Conservation (phyloP, 2,888 invertebrate species). For the Ferrisia virgata region DNA sequence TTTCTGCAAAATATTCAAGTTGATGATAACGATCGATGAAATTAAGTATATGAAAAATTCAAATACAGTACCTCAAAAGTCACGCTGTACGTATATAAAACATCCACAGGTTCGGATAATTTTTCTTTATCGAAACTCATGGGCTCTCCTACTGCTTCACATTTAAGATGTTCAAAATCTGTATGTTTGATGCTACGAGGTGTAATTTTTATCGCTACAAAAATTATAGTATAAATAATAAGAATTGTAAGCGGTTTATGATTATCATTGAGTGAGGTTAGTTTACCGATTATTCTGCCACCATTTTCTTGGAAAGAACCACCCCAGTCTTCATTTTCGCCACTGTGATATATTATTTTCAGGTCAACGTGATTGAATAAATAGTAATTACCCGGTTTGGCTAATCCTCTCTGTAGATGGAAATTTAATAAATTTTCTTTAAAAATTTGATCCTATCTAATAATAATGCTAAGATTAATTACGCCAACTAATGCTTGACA, state of each 20-base stretch:
- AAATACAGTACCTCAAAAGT: conserved; percentile 73
- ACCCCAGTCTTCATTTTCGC: conserved; percentile 83
- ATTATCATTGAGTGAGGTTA: conserved; percentile 43
- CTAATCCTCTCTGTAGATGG: conserved; percentile 51
- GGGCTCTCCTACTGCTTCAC: conserved; percentile 57
- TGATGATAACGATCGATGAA: neutral
- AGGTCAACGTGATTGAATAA: conserved; percentile 96
- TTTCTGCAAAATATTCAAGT: conserved; percentile 52
- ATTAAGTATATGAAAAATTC: too few species aligned
- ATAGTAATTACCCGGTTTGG: conserved; percentile 69
- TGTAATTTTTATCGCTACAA: conserved; percentile 57
- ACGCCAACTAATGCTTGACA: conserved; percentile 47
- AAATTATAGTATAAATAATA: conserved; percentile 46
- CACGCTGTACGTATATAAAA: conserved; percentile 86
- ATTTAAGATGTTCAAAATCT: conserved; percentile 51
- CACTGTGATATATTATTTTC: conserved; percentile 88
- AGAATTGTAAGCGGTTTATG: neutral
- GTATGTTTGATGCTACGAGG: conserved; percentile 58
- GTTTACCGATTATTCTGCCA: conserved; percentile 72
- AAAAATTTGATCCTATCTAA: neutral
- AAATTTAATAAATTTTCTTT: neutral
- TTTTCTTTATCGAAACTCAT: conserved; percentile 67
- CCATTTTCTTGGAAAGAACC: conserved; percentile 71
- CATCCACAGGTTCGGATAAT: conserved; percentile 59
- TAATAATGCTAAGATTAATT: conserved; percentile 7